Evolutionary conservation across 2,888 invertebrate genomes (phyloP), one percentile per base, ranked within the genome.

Genomic region (Trichacis sp.): DNA sequence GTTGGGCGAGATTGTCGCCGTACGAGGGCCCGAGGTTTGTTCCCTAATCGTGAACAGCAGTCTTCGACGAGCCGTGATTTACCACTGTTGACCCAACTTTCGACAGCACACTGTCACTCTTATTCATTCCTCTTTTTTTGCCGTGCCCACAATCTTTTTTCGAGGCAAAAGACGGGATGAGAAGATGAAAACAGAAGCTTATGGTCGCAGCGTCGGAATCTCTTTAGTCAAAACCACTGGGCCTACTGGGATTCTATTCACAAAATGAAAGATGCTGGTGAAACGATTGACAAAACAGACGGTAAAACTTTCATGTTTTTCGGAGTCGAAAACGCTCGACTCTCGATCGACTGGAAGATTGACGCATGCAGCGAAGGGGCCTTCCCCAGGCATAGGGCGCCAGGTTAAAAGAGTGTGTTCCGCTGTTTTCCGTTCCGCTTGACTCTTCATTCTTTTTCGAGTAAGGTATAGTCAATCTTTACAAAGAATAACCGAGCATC

Each of bases 1-100:
- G 8, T n/a, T n/a, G 11, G 2, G 4, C 15, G 33, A 47, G 46
- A 46, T 53, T 46, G 56, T 48, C 49, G 56, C 49, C 42, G 48
- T 53, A 45, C 53, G 40, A 52, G 56, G 53, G n/a, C n/a, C n/a
- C n/a, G n/a, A n/a, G n/a, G n/a, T n/a, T 60, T 43, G 38, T 47
- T 52, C 56, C 40, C 55, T 50, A 58, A 24, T 24, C 24, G 24
- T 24, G n/a, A 24, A 24, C 24, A 24, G 24, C 24, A 8, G 24
- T 8, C 24, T 40, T 15, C 24, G 14, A 3, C 54, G 46, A 40
- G 33, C 42, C 36, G 47, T 55, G 48, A 55, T 55, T 42, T 55
- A 48, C 38, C 48, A 48, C 48, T 24, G 40, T 55, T 38, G 55
- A 40, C 24, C 38, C 20, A 47, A 33, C 54, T 48, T 42, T 40